Conservation (phyloP, 2,113 vertebrate species). For the Oryzias javanicus region DNA sequence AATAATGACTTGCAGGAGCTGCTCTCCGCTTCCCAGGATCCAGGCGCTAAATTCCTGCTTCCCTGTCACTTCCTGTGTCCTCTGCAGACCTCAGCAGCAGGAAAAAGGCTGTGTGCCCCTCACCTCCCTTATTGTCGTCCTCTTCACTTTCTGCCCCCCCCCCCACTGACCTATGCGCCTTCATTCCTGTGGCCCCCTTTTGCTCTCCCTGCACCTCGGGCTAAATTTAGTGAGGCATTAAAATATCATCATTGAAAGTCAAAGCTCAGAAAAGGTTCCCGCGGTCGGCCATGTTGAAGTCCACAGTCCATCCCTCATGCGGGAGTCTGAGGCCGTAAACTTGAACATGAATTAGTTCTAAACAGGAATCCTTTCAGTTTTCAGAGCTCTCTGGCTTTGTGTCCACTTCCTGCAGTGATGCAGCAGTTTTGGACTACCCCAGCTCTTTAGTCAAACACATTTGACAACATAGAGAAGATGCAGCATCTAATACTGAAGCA, state of each 20-base stretch:
- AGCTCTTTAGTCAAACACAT: too few species aligned
- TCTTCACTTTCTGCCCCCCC: not conserved
- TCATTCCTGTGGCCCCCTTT: not conserved
- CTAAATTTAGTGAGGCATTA: constrained; percentile 71
- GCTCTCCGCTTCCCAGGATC: constrained; percentile 26
- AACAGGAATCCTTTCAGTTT: too few species aligned
- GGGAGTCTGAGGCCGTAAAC: too few species aligned
- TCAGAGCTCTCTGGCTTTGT: too few species aligned
- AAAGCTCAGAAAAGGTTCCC: constrained; percentile 49
- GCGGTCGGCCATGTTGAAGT: constrained; percentile 25
- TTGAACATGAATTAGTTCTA: too few species aligned
- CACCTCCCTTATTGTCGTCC: not conserved
- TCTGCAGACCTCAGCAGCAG: not conserved
- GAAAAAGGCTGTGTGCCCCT: not conserved
- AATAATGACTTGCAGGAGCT: constrained; percentile 35
- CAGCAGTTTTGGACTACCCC: too few species aligned
- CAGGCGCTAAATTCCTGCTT: constrained; percentile 7
- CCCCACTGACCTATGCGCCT: constrained; percentile 7
- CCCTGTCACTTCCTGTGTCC: constrained; percentile 19
- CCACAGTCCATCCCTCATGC: too few species aligned
- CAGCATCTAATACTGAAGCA: too few species aligned
- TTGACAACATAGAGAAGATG: too few species aligned
- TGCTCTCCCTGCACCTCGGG: constrained; percentile 2
- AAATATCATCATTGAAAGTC: constrained; percentile 68
- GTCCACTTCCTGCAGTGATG: too few species aligned